phyloP scores from a whole-genome alignment of 53 echinoderm and acorn worm genomes.

The Hippasteria phrygiana region DNA sequence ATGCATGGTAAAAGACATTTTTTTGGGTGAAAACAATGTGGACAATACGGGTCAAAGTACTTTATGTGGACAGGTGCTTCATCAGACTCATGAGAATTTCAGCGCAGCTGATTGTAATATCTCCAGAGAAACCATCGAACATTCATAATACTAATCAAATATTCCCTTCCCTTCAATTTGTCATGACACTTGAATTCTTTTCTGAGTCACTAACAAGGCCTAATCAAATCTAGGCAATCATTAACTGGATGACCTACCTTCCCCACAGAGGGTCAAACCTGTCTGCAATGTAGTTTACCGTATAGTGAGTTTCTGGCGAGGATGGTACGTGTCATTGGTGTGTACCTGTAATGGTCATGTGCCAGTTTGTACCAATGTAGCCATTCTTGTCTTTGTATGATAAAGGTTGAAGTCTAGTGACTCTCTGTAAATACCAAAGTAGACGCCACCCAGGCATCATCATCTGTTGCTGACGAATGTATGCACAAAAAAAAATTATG shows the following conservation, averaged over 20 bases:
- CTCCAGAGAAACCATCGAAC: too few species aligned
- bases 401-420: neutral
- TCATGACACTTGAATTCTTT: neutral
- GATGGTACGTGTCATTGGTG: too few species aligned
- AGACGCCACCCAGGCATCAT: neutral
- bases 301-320: too few species aligned
- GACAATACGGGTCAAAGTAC: too few species aligned
- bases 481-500: too few species aligned
- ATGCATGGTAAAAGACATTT: too few species aligned
- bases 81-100: too few species aligned
- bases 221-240: neutral
- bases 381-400: neutral
- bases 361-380: neutral
- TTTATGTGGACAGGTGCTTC: too few species aligned
- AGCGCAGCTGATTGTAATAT: too few species aligned
- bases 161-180: neutral
- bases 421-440: neutral
- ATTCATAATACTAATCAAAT: neutral
- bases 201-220: neutral
- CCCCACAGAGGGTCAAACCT: neutral
- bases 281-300: too few species aligned
- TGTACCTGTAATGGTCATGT: neutral
- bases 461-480: neutral
- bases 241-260: conserved; percentile 32
- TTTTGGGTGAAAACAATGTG: too few species aligned